A percentile compares a stretch with the other conserved stretches of the same genome.
These are phyloP conservation scores for Micronisus gabar DNA, from an alignment of 2,113 vertebrate genomes.

Conservation along the genomic window DNA sequence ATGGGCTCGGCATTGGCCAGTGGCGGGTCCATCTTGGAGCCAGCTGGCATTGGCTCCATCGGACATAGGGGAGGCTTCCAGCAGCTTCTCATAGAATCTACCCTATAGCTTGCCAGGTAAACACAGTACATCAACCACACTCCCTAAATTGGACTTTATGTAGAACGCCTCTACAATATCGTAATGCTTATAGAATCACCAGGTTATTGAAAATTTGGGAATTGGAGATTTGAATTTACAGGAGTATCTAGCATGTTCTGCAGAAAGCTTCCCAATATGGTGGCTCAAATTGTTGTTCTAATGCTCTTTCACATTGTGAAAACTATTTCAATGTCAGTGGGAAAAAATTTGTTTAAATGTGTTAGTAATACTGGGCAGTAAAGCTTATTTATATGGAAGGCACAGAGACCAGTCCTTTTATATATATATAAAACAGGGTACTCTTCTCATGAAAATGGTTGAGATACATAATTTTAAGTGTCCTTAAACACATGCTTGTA, in stretches of 20 bases:
- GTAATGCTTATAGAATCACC: not conserved
- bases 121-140: not conserved
- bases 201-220: not conserved
- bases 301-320: not conserved
- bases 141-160: not conserved
- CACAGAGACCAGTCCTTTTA: not conserved
- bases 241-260: not conserved
- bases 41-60: rapidly evolving
- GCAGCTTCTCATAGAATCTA: too few relatives aligned
- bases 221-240: not conserved
- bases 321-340: not conserved
- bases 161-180: not conserved
- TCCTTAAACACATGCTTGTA: not conserved
- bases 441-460: not conserved
- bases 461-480: not conserved
- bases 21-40: too few relatives aligned
- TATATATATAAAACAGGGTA: not conserved
- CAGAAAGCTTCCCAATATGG: not conserved
- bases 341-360: not conserved
- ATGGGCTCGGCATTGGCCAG: too few relatives aligned
- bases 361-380: rapidly evolving
- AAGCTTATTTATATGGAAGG: not conserved
- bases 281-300: not conserved
- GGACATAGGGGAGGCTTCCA: too few relatives aligned
- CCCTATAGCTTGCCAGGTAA: too few relatives aligned